Evolutionary conservation across 92 coral and sea anemone genomes (phyloP), one percentile per base, ranked within the genome.

Genomic region (Pocillopora meandrina): DNA sequence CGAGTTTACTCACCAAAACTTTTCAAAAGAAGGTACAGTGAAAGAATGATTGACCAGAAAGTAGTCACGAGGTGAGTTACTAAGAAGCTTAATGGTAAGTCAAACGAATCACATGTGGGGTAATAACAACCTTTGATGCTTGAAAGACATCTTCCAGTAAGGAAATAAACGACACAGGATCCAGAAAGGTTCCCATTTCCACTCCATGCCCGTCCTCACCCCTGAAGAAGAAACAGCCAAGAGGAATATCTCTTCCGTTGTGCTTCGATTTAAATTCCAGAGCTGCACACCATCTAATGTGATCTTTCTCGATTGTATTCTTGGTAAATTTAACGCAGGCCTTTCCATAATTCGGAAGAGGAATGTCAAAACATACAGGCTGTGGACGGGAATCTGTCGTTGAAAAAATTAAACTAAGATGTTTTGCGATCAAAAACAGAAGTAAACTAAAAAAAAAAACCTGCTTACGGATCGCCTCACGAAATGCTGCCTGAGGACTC

Each of bases 301-400:
- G 87, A 17, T 70, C 88, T 72, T 82, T 87, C 74, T 75, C 76
- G 56, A 69, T 14, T 4, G 87, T 82, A 12, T 82, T 36, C 56
- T 74, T 74, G 61, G 90, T 56, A 61, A 87, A 87, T 76, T 81
- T 87, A 36, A 87, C 90, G 49, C 90, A 87, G 23, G 71, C 82
- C 56, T 87, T 80, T 33, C 71, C 85, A 18, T n/a, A 67, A 56
- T 56, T 35, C 57, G 85, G 66, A 71, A 61, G 80, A 59, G 95
- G 95, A 42, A 89, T 71, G 34, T 79, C 88, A 61, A 89, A 85
- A 67, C 95, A 92, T 35, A 89, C 59, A 47, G 95, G 90, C 26
- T 88, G 92, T 52, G 92, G 95, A 61, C 85, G 56, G 61, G 78
- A 71, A 56, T 80, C 95, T 91, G 90, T 76, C 76, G 76, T 75